phyloP scores from a whole-genome alignment of 2,113 vertebrate genomes.

The Agelaius phoeniceus region DNA sequence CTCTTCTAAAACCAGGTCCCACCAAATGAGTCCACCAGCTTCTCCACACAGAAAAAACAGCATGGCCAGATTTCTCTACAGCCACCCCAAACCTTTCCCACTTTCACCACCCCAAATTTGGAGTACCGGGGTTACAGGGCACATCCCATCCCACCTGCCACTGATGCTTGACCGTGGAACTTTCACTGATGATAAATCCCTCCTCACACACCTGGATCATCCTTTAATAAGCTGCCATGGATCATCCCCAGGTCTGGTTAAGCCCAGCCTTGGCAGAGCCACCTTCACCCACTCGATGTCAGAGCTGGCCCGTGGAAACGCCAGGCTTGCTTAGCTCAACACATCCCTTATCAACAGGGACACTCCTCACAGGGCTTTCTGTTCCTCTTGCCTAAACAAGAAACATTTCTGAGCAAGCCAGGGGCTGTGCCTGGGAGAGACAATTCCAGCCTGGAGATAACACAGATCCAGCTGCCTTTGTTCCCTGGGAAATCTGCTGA shows the following conservation, averaged over 20 bases:
- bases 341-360: not conserved
- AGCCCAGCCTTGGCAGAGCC: not conserved
- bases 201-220: not conserved
- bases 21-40: not conserved
- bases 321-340: not conserved
- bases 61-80: not conserved
- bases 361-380: not conserved
- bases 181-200: not conserved
- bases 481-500: constrained; percentile 7
- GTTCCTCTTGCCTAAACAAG: not conserved
- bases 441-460: not conserved
- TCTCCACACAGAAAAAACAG: not conserved
- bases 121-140: not conserved
- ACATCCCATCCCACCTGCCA: rapidly evolving
- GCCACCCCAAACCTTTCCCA: not conserved
- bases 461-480: not conserved
- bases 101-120: not conserved
- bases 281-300: not conserved
- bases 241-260: not conserved
- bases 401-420: not conserved
- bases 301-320: not conserved
- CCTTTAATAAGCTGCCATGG: not conserved
- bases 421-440: not conserved
- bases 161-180: not conserved
- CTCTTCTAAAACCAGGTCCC: not conserved